Evolutionary conservation across 2,797 vertebrate species (phyloP).

Genomic region (Anableps anableps): DNA sequence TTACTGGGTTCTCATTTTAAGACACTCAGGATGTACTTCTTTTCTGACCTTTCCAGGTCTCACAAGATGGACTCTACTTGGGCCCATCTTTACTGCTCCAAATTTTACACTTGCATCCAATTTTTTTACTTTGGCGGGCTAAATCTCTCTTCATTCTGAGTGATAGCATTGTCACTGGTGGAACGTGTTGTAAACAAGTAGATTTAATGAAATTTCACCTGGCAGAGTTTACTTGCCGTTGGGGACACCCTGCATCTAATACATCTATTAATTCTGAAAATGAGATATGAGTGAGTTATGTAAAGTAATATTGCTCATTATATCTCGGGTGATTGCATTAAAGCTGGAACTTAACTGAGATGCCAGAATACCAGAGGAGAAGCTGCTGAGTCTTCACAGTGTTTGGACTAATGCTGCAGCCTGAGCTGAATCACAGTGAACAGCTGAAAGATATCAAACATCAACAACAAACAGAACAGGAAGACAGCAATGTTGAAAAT

Average conservation of each 20-base stretch:
- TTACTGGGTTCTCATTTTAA: too few relatives aligned
- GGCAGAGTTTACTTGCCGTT: slow-evolving; percentile 47
- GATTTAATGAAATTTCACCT: slow-evolving; percentile 68
- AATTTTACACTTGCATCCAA: too few relatives aligned
- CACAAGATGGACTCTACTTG: too few relatives aligned
- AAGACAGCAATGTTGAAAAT: not conserved
- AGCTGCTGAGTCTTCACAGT: slow-evolving; percentile 20
- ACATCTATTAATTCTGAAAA: slow-evolving; percentile 70
- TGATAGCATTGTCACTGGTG: slow-evolving; percentile 40
- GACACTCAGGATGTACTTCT: too few relatives aligned
- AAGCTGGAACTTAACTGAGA: slow-evolving; percentile 58
- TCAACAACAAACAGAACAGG: slow-evolving; percentile 6
- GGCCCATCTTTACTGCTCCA: too few relatives aligned
- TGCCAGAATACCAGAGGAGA: slow-evolving; percentile 36
- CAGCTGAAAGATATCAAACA: slow-evolving; percentile 7
- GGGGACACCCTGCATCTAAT: slow-evolving; percentile 58
- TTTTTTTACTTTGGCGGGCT: not conserved
- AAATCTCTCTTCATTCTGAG: slow-evolving; percentile 33
- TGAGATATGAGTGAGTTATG: slow-evolving; percentile 67
- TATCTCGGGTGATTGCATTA: slow-evolving; percentile 60
- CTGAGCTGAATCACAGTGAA: not conserved
- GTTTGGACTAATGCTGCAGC: not conserved
- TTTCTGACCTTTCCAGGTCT: too few relatives aligned
- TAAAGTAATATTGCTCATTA: slow-evolving; percentile 57
- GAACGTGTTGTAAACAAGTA: slow-evolving; percentile 64